phyloP scores from a whole-genome alignment of 35 echinoderm and acorn worm genomes.

The Ophioderma brevispina region DNA sequence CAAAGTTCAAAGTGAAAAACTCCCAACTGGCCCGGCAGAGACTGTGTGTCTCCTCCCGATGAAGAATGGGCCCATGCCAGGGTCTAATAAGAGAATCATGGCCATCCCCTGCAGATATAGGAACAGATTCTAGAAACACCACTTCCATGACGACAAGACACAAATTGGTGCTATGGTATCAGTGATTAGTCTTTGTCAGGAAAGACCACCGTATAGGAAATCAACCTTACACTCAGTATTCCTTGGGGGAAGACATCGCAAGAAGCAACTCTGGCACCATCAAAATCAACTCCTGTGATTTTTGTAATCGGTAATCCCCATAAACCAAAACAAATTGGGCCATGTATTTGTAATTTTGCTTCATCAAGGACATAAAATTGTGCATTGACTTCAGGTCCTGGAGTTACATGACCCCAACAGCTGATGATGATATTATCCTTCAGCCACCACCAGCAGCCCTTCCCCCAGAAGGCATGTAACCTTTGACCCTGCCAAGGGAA shows the following conservation, averaged over 20 bases:
- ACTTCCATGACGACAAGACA: neutral
- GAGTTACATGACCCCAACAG: neutral
- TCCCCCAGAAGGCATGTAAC: neutral
- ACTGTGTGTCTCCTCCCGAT: neutral
- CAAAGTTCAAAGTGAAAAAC: neutral
- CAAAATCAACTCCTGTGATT: neutral
- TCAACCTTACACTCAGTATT: neutral
- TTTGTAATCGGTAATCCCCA: neutral
- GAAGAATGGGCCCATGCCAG: neutral
- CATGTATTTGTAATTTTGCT: neutral
- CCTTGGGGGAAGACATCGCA: neutral
- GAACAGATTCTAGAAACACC: neutral
- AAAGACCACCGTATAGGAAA: constrained; percentile 1
- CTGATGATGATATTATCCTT: neutral
- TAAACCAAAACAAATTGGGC: neutral
- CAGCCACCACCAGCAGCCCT: neutral
- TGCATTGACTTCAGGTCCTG: neutral
- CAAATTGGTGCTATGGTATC: neutral
- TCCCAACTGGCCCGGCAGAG: neutral
- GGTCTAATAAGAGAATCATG: neutral
- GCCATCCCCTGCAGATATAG: neutral
- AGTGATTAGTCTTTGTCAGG: neutral
- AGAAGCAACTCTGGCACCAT: too few relatives aligned
- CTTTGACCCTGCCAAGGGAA: neutral
- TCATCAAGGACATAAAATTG: neutral